These are phyloP conservation scores for Entelurus aequoreus DNA, from an alignment of 2,113 vertebrate species.

Conservation along the genomic window DNA sequence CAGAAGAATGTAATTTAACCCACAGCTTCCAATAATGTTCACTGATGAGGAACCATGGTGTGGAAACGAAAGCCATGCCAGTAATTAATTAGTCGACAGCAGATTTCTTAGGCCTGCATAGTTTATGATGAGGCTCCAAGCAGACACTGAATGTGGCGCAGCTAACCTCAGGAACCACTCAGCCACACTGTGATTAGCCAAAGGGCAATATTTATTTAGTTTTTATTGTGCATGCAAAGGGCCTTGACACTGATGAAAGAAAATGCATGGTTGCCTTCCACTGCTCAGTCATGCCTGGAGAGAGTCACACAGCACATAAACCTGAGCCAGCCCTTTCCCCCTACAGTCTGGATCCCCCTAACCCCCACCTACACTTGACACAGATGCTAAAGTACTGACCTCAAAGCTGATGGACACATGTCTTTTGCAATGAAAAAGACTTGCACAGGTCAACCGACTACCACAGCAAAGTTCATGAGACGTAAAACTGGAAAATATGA, in stretches of 20 bases:
- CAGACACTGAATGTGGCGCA: constrained; percentile 15
- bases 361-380: neutral
- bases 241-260: constrained; percentile 49
- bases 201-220: constrained; percentile 43
- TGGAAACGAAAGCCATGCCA: constrained; percentile 18
- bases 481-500: too few species aligned
- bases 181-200: constrained; percentile 40
- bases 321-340: constrained; percentile 26
- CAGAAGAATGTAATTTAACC: constrained; percentile 5
- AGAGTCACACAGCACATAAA: constrained; percentile 36
- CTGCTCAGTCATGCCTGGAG: constrained; percentile 40
- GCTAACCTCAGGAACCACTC: constrained; percentile 35
- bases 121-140: constrained; percentile 27
- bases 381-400: constrained; percentile 13
- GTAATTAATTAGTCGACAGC: constrained; percentile 25
- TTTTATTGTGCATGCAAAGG: constrained; percentile 28
- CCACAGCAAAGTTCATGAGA: too few species aligned
- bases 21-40: constrained; percentile 6
- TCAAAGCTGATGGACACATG: neutral
- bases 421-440: neutral
- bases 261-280: constrained; percentile 40
- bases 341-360: constrained; percentile 14
- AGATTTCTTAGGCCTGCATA: constrained; percentile 29
- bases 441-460: too few species aligned
- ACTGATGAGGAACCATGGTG: constrained; percentile 16